Base-by-base conservation (phyloP, 2,888 invertebrate species). In the Synergus japonicus region DNA sequence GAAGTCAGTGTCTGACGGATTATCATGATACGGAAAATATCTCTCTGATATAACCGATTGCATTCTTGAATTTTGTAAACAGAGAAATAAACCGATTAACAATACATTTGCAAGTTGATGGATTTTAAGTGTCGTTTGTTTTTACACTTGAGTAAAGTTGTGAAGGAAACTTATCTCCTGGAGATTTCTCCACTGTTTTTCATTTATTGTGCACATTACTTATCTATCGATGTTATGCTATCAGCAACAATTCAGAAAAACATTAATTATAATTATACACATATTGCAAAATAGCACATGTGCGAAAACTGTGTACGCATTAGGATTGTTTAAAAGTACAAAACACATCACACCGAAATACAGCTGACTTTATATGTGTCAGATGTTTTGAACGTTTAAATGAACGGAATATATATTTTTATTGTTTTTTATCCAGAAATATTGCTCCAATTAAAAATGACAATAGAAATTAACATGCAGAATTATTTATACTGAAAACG, bases 181-280 rank as follows among this genome's bases (percentile, higher is more conserved):
- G 10, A 10, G 60, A 63, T 63, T 63, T 63, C 63, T 63, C 63
- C 29, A 13, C 12, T 29, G 63, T 63, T 63, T 63, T 63, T 18
- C 13, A 29, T 63, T 58, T 9, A 8, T 3, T 18, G 18, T 10
- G 18, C 15, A 2, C 18, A 9, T 7, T 3, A 4, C 9, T 18
- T 58, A 58, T 58, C 58, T 58, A 54, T 54, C n/a, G 5, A n/a
- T 54, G 3, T 58, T 18, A 58, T 18, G 18, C 9, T 18, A 10
- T 10, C 9, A 58, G 18, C 18, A 58, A 58, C 10, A n/a, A 8
- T 54, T 18, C 18, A 18, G 15, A 10, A 18, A 58, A 58, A n/a
- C n/a, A 54, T n/a, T 37, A 37, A 5, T 7, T 7, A 7, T 7
- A 37, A 37, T 37, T 37, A 37, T 37, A 37, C 5, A 37, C 5